phyloP scores from a whole-genome alignment of 2,888 invertebrate species.

The Lutraria lutraria region DNA sequence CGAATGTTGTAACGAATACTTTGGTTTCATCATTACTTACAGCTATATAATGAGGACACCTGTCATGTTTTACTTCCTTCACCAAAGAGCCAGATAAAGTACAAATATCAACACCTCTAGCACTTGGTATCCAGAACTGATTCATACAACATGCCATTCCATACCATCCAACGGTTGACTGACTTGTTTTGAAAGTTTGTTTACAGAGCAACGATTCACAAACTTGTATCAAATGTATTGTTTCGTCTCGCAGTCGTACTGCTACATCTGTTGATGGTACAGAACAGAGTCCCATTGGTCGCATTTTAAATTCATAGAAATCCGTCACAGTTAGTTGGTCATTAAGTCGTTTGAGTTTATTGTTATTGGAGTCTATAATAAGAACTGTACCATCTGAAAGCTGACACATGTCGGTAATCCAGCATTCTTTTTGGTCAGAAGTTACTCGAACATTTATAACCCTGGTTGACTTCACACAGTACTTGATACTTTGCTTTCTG shows the following conservation, averaged over 20 bases:
- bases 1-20: background rate
- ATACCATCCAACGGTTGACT: background rate
- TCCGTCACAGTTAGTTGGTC: background rate
- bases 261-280: slow-evolving; percentile 6
- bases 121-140: slow-evolving; percentile 1
- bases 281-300: background rate
- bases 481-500: background rate
- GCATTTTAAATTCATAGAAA: background rate
- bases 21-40: slow-evolving; percentile 1
- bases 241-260: background rate
- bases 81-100: background rate
- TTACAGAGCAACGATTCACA: background rate
- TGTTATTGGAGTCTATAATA: background rate
- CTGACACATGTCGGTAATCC: slow-evolving; percentile 3
- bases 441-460: background rate
- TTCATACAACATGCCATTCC: background rate
- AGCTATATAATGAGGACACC: slow-evolving; percentile 15
- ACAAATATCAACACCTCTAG: background rate
- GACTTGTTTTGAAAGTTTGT: background rate
- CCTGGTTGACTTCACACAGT: background rate
- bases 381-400: background rate
- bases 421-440: background rate
- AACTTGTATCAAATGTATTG: slow-evolving; percentile 3
- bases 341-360: slow-evolving; percentile 6
- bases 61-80: background rate